Percentiles rank a stretch among this genome's conserved stretches.
phyloP scores from a whole-genome alignment of 2,888 invertebrate genomes.

The Drosophila pseudotalamancana region DNA sequence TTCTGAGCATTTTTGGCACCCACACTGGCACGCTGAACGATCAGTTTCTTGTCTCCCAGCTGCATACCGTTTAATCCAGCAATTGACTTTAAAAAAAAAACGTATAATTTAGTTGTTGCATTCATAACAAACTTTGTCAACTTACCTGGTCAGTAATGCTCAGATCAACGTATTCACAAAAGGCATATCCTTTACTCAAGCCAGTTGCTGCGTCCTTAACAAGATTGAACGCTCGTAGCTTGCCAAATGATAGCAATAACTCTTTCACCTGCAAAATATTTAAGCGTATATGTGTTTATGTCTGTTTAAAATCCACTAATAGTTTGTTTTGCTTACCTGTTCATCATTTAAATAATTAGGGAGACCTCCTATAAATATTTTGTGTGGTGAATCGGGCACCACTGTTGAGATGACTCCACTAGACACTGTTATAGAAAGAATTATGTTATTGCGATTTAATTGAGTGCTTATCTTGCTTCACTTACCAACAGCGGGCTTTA shows the following conservation, averaged over 20 bases:
- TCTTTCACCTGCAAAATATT: conserved; percentile 93
- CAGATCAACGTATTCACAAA: conserved; percentile 99
- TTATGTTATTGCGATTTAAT: not conserved
- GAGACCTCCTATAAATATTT: conserved; percentile 99
- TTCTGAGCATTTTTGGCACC: conserved; percentile 97
- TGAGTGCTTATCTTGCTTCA: not conserved
- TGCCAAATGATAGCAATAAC: conserved; percentile 98
- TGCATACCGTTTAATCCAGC: conserved; percentile 99
- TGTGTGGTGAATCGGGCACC: conserved; percentile 98
- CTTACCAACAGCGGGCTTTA: conserved; percentile 92
- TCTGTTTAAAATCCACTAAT: not conserved
- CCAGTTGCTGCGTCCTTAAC: conserved; percentile 99
- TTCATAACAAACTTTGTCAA: not conserved
- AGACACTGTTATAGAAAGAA: conserved; percentile 49
- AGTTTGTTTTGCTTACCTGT: conserved; percentile 89
- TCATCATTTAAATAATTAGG: conserved; percentile 99
- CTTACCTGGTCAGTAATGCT: conserved; percentile 97
- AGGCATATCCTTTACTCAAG: conserved; percentile 99
- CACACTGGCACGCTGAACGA: conserved; percentile 98
- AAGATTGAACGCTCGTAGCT: conserved; percentile 98
- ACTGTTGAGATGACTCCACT: conserved; percentile 95
- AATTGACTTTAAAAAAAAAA: conserved; percentile 90
- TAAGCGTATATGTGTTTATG: not conserved
- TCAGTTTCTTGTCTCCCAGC: conserved; percentile 98
- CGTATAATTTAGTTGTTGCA: not conserved